These are phyloP conservation scores for Rhodinocichla rosea DNA, from an alignment of 2,113 vertebrate genomes.

Conservation along the genomic window DNA sequence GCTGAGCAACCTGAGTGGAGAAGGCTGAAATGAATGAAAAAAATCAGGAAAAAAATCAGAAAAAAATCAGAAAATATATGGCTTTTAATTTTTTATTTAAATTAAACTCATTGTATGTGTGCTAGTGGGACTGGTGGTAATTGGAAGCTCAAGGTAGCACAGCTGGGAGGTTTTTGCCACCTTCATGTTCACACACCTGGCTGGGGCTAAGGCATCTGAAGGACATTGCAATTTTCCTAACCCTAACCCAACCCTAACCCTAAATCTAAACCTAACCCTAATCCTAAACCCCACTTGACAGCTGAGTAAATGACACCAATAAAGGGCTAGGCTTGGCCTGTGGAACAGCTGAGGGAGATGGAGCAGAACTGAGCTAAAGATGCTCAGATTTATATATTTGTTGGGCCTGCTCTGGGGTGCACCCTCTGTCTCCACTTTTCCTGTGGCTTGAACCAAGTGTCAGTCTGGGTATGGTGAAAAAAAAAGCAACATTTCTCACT, in stretches of 20 bases:
- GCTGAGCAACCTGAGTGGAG: not conserved
- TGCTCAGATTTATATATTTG: not conserved
- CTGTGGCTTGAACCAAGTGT: not conserved
- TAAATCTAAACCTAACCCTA: not conserved
- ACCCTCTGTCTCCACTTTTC: not conserved
- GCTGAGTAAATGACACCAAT: not conserved
- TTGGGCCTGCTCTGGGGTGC: not conserved
- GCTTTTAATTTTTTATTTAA: not conserved
- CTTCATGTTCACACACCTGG: not conserved
- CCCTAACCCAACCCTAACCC: no score
- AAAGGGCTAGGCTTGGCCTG: not conserved
- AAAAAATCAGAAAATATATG: no score
- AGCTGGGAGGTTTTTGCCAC: not conserved
- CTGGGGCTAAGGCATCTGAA: not conserved
- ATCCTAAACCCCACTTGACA: not conserved
- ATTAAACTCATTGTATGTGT: not conserved
- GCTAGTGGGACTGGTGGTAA: not conserved
- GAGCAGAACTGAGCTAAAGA: not conserved
- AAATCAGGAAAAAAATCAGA: rapidly evolving
- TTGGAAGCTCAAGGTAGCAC: not conserved
- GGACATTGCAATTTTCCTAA: rapidly evolving
- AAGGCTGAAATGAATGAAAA: not conserved
- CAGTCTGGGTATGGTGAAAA: not conserved
- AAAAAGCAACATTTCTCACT: not conserved
- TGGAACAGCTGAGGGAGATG: not conserved